Percentiles rank a stretch among this genome's conserved stretches.
These are phyloP conservation scores for Anthoscopus minutus DNA, from an alignment of 2,113 vertebrate genomes.

Conservation along the genomic window DNA sequence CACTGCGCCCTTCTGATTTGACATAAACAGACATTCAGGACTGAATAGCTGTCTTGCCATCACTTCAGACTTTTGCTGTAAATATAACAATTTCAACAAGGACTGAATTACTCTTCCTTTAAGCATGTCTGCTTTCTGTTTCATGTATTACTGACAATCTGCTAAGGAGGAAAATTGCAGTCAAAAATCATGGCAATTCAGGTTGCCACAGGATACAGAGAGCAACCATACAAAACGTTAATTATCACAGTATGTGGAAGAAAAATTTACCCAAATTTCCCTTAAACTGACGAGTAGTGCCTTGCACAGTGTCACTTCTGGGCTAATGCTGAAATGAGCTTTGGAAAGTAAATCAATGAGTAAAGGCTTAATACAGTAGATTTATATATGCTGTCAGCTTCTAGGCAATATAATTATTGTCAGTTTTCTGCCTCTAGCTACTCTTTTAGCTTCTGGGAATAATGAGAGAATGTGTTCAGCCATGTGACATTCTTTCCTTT, in stretches of 20 bases:
- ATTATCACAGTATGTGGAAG: constrained; percentile 5
- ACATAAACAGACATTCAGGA: constrained; percentile 1
- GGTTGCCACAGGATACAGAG: background rate
- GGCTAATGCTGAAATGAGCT: constrained; percentile 45
- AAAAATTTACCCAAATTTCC: constrained; percentile 10
- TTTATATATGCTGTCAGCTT: constrained; percentile 55
- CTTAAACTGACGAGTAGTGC: background rate
- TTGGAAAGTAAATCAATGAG: constrained; percentile 40
- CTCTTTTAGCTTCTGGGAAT: constrained; percentile 61
- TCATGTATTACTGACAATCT: background rate
- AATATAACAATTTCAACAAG: background rate
- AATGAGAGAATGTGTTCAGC: constrained; percentile 35
- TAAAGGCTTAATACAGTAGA: constrained; percentile 27
- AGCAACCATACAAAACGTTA: background rate
- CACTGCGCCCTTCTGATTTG: constrained; percentile 30
- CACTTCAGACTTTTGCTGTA: background rate
- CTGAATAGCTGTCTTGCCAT: background rate
- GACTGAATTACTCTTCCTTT: background rate
- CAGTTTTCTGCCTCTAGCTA: constrained; percentile 59
- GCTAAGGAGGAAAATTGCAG: constrained; percentile 11
- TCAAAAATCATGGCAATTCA: constrained; percentile 12
- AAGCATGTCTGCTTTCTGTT: background rate
- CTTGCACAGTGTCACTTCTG: constrained; percentile 1
- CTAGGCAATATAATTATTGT: constrained; percentile 60
- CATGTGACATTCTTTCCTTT: constrained; percentile 26